Evolutionary conservation across 2,888 invertebrate species (phyloP).

Genomic region (Pantelozetes paolii): DNA sequence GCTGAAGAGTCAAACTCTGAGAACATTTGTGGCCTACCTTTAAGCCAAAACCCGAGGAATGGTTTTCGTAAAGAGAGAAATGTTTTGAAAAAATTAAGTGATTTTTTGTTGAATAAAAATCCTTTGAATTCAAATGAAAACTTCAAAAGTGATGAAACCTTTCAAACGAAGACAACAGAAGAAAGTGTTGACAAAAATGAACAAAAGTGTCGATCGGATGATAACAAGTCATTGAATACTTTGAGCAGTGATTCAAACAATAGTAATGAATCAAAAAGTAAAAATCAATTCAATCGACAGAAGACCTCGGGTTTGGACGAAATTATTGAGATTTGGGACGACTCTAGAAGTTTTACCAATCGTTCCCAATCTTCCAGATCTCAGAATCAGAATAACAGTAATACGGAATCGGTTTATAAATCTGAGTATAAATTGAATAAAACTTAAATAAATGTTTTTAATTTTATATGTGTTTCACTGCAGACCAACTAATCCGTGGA

Average conservation of each 20-base stretch:
- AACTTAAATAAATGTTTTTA: no score
- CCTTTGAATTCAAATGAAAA: no score
- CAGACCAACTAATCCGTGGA: neutral
- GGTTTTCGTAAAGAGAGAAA: no score
- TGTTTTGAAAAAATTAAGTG: neutral
- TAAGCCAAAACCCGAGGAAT: no score
- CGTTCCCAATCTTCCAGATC: neutral
- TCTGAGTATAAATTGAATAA: no score
- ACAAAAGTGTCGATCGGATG: neutral
- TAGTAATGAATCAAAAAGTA: neutral
- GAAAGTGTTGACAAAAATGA: neutral
- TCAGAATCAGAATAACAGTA: no score
- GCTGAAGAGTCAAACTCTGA: no score
- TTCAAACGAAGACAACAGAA: neutral
- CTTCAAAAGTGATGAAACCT: no score
- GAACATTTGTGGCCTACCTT: no score
- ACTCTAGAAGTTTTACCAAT: neutral
- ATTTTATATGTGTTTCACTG: no score
- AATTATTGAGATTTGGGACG: neutral
- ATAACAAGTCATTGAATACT: neutral
- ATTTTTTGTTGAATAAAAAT: slow-evolving; percentile 3
- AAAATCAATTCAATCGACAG: neutral
- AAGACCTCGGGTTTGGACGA: neutral
- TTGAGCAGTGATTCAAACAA: neutral
- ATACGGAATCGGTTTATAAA: no score